Percentiles rank a stretch among this genome's conserved stretches.
Conservation (phyloP, 2,888 invertebrate genomes). For the Leucophora obtusa region DNA sequence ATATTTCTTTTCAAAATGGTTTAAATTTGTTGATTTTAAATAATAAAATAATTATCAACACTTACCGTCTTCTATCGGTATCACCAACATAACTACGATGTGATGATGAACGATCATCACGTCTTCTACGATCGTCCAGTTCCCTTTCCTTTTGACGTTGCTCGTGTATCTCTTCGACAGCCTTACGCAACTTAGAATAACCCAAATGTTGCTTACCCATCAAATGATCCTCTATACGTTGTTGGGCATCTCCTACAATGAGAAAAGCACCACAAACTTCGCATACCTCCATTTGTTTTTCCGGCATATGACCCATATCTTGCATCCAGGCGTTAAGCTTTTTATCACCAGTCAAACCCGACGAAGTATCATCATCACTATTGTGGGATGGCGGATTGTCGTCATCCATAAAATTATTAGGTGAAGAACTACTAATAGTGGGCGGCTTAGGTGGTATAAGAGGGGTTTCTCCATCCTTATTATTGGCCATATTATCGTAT, state of each 20-base stretch:
- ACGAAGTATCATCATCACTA: slow-evolving; percentile 58
- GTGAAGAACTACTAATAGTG: slow-evolving; percentile 17
- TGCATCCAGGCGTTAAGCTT: slow-evolving; percentile 82
- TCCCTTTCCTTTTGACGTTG: slow-evolving; percentile 83
- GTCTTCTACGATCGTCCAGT: slow-evolving; percentile 80
- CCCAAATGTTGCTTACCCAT: slow-evolving; percentile 99
- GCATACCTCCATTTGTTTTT: slow-evolving; percentile 99
- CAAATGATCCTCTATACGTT: slow-evolving; percentile 97
- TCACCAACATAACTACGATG: slow-evolving; percentile 54
- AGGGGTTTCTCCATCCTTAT: slow-evolving; percentile 31
- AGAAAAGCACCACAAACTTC: slow-evolving; percentile 98
- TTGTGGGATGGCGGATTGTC: slow-evolving; percentile 44
- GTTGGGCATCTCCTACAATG: slow-evolving; percentile 99
- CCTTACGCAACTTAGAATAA: slow-evolving; percentile 84
- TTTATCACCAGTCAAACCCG: slow-evolving; percentile 64
- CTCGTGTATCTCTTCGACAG: slow-evolving; percentile 84
- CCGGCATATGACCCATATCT: slow-evolving; percentile 92
- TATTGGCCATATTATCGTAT: slow-evolving; percentile 82
- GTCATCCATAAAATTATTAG: slow-evolving; percentile 21
- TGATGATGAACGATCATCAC: slow-evolving; percentile 72
- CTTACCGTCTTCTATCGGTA: slow-evolving; percentile 71
- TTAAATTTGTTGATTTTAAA: slow-evolving; percentile 3
- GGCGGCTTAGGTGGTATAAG: slow-evolving; percentile 35
- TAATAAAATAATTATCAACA: neutral
- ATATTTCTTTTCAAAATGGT: too few relatives aligned